Percentiles rank a stretch among this genome's conserved stretches.
Evolutionary conservation across 2,797 vertebrate species (phyloP).

Genomic region (Spatula versicolor): DNA sequence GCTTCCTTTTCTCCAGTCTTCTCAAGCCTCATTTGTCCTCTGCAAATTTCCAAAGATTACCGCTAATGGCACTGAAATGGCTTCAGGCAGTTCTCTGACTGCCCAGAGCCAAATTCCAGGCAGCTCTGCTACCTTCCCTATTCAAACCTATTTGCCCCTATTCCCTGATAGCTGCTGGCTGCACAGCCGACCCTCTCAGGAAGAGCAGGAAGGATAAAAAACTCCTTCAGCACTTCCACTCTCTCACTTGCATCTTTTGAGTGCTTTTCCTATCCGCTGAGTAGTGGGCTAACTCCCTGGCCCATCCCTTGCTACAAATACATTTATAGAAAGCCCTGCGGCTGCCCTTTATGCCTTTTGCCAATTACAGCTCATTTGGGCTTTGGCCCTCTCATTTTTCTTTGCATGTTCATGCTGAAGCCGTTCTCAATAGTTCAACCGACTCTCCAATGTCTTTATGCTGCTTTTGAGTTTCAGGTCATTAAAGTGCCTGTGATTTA

Average conservation of each 20-base stretch:
- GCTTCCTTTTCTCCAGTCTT: neutral
- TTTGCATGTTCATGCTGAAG: conserved; percentile 27
- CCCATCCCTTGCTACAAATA: conserved; percentile 25
- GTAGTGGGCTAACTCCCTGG: conserved; percentile 9
- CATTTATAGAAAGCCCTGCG: conserved; percentile 11
- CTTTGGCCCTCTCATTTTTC: conserved; percentile 33
- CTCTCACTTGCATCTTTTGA: conserved; percentile 49
- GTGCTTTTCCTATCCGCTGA: conserved; percentile 22
- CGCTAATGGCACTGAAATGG: conserved; percentile 41
- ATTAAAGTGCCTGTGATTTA: neutral
- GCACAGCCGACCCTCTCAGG: neutral
- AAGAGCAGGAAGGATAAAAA: conserved; percentile 39
- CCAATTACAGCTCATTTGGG: conserved; percentile 54
- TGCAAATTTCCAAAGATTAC: conserved; percentile 46
- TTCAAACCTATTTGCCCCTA: neutral
- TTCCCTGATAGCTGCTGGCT: neutral
- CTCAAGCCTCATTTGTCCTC: conserved; percentile 56
- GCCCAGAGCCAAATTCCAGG: conserved; percentile 9
- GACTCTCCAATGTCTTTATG: conserved; percentile 25
- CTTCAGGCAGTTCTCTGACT: conserved; percentile 31
- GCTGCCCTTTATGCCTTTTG: conserved; percentile 40
- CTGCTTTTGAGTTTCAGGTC: conserved; percentile 45
- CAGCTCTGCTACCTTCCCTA: neutral
- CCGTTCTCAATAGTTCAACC: neutral
- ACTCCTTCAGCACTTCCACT: conserved; percentile 39